Evolutionary conservation across 2,113 vertebrate genomes (phyloP).

Genomic region (Cephalopholis sonnerati): DNA sequence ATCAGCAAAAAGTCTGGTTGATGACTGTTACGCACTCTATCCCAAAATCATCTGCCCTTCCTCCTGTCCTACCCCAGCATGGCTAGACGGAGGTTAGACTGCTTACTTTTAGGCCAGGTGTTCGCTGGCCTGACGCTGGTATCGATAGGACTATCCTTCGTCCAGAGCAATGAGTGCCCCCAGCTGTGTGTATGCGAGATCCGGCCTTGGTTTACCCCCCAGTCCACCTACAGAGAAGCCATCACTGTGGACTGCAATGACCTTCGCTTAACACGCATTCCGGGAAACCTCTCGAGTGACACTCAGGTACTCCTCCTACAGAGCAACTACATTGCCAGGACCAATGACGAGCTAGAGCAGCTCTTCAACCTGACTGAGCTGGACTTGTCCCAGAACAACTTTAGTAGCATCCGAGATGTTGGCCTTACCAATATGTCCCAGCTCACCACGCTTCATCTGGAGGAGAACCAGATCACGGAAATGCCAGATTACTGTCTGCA

Average conservation of each 20-base stretch:
- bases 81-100: slow-evolving; percentile 83
- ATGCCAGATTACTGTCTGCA: slow-evolving; percentile 96
- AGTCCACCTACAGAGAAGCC: slow-evolving; percentile 98
- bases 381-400: slow-evolving; percentile 98
- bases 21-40: slow-evolving; percentile 70
- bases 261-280: slow-evolving; percentile 94
- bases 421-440: slow-evolving; percentile 95
- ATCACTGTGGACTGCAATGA: slow-evolving; percentile 98
- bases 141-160: slow-evolving; percentile 84
- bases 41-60: slow-evolving; percentile 64
- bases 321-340: slow-evolving; percentile 96
- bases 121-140: slow-evolving; percentile 85
- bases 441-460: slow-evolving; percentile 96
- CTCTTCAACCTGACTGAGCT: slow-evolving; percentile 96
- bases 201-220: slow-evolving; percentile 98
- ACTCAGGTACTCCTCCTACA: slow-evolving; percentile 97
- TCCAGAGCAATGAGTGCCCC: slow-evolving; percentile 91
- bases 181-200: slow-evolving; percentile 98
- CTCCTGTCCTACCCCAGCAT: slow-evolving; percentile 81
- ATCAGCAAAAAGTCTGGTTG: slow-evolving; percentile 68
- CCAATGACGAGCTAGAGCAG: slow-evolving; percentile 92
- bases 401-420: slow-evolving; percentile 92
- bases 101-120: slow-evolving; percentile 78
- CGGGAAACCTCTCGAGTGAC: slow-evolving; percentile 95
- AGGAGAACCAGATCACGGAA: slow-evolving; percentile 96